Evolutionary conservation across 2,113 vertebrate species (phyloP).

Genomic region (Beaufortia kweichowensis): DNA sequence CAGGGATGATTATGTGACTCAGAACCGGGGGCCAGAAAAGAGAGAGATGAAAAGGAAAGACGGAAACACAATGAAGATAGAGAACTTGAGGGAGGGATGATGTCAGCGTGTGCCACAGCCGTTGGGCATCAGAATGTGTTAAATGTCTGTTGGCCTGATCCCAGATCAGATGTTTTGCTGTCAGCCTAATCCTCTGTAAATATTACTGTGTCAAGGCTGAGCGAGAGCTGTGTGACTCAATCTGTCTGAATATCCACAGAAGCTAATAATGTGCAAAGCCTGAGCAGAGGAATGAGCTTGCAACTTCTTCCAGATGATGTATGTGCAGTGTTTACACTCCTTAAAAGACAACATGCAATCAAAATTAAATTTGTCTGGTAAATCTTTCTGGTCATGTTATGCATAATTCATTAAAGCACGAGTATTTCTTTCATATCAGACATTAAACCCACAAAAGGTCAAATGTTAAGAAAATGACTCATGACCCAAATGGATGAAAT

Average conservation of each 20-base stretch:
- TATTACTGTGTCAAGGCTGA: conserved; percentile 16
- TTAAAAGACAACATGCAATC: no score
- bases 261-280: conserved; percentile 23
- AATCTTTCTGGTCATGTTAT: no score
- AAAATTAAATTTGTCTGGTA: no score
- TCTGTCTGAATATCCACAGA: conserved; percentile 38
- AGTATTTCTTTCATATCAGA: background rate
- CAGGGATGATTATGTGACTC: background rate
- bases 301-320: no score
- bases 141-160: conserved; percentile 24
- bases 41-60: conserved; percentile 21
- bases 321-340: no score
- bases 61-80: background rate
- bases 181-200: conserved; percentile 32
- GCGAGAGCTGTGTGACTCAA: conserved; percentile 29
- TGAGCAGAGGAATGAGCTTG: background rate
- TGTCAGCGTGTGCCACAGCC: conserved; percentile 40
- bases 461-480: background rate
- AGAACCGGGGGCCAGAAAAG: background rate
- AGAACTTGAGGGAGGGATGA: conserved; percentile 27
- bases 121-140: conserved; percentile 28
- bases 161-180: conserved; percentile 25
- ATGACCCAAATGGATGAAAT: background rate
- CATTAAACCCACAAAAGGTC: background rate
- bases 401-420: no score